phyloP scores from a whole-genome alignment of 2,113 vertebrate species.

The Gopherus flavomarginatus region DNA sequence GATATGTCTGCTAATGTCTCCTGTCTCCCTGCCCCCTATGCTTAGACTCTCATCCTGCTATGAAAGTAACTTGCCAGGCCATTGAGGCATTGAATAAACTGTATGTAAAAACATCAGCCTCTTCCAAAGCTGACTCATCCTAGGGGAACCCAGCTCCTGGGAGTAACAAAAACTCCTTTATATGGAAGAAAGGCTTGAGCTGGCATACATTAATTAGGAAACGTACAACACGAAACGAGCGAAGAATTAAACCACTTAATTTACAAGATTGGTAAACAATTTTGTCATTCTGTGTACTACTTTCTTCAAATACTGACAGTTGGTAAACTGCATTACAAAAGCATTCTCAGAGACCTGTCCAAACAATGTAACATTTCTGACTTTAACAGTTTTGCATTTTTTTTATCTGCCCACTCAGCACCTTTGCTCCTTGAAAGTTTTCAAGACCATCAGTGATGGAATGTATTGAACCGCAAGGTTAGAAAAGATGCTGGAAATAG shows the following conservation, averaged over 20 bases:
- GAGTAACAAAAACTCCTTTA: background rate
- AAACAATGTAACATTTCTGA: background rate
- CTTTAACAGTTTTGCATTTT: background rate
- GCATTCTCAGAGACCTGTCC: background rate
- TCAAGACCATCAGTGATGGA: background rate
- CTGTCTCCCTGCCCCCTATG: background rate
- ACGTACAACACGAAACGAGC: background rate
- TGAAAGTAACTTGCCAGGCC: background rate
- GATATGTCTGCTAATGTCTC: accelerated
- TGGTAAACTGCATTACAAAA: background rate
- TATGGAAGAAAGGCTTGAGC: conserved; percentile 6
- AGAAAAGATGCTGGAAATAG: background rate
- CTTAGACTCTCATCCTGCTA: background rate
- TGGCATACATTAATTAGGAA: conserved; percentile 50
- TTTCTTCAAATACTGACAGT: conserved; percentile 44
- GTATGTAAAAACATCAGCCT: conserved; percentile 16
- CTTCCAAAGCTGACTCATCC: conserved; percentile 16
- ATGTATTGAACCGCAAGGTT: background rate
- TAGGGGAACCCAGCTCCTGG: background rate
- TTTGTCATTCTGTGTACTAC: background rate
- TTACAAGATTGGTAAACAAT: background rate
- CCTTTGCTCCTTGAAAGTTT: background rate
- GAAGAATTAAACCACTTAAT: background rate
- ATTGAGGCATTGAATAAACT: background rate
- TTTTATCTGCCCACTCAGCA: background rate